phyloP scores from a whole-genome alignment of 2,888 invertebrate genomes.

The Rhagonycha fulva region DNA sequence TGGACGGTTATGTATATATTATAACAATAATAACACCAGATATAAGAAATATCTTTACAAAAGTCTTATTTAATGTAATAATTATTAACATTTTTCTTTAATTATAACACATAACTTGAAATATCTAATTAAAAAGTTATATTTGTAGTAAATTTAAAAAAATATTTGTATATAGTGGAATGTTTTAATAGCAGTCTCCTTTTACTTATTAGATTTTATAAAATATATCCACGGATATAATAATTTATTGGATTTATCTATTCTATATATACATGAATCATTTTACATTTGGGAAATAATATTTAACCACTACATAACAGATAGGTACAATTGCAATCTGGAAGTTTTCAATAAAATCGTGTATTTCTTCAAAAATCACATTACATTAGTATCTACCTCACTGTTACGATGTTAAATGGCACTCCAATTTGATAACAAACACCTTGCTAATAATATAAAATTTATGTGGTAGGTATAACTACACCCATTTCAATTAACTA shows the following conservation, averaged over 20 bases:
- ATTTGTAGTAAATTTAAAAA: background rate
- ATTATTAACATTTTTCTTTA: background rate
- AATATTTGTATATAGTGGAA: slow-evolving; percentile 32
- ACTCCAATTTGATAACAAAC: background rate
- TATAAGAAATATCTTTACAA: background rate
- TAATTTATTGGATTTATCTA: slow-evolving; percentile 15
- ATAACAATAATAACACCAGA: background rate
- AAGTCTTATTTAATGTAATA: slow-evolving; percentile 4
- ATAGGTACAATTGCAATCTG: background rate
- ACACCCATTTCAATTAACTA: background rate
- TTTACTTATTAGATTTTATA: background rate
- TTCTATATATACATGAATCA: slow-evolving; percentile 47
- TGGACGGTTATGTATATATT: background rate
- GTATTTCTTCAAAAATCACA: background rate
- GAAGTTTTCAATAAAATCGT: background rate
- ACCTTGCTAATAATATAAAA: slow-evolving; percentile 30
- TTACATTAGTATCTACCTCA: background rate
- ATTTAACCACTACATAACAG: background rate
- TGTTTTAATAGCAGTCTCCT: slow-evolving; percentile 42
- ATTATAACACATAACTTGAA: background rate
- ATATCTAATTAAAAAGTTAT: slow-evolving; percentile 22
- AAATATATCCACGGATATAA: background rate
- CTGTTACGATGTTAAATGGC: background rate
- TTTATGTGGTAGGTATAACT: background rate
- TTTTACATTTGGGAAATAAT: slow-evolving; percentile 33